Base-by-base conservation (phyloP, 2,113 vertebrate genomes). In the Sylvia atricapilla region DNA sequence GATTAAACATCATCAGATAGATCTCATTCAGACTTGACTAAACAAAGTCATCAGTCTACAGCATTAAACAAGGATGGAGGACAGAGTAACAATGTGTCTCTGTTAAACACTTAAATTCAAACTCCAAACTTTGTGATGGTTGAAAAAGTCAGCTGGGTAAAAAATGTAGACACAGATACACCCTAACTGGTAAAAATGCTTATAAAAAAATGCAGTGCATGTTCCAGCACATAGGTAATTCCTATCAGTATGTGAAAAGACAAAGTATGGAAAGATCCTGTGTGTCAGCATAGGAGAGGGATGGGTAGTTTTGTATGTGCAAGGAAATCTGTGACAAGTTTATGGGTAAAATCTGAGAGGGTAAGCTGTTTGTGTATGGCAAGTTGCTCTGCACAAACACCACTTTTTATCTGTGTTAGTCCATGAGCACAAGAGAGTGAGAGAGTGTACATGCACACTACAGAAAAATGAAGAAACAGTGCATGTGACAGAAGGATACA, bases 241-340 rank as follows among this genome's bases (percentile, higher is more conserved):
- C 9, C 28, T 44, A 4, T 41, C 13, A 58, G 4, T 9, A 19
- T 35, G 7, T 70, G 47, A 55, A 59, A 74, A 81, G 14, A 28
- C 5, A 49, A 37, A 69, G 9, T 21, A 41, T 16, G 10, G 13
- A 33, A 77, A 60, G 24, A 33, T 73, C n/a, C 33, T 46, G 13
- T 33, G 5, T 35, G 12, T n/a, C 1, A 5, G 2, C 2, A 0
- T 17, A 35, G 21, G 20, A 82, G 6, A 37, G 5, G 4, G 15
- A 24, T 1, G 4, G 6, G 5, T 8, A 41, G 30, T 27, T 92
- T 18, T 3, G 2, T 7, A 22, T 9, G 6, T 33, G 17, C 27
- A 56, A 60, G 31, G 11, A 81, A 46, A 7, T 49, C 23, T 81
- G 31, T 53, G 46, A 58, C 4, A 4, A 86, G 9, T 1, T n/a